Percentiles rank a stretch among this genome's conserved stretches.
Conservation (phyloP, 2,888 invertebrate genomes). For the Sericinus montela region DNA sequence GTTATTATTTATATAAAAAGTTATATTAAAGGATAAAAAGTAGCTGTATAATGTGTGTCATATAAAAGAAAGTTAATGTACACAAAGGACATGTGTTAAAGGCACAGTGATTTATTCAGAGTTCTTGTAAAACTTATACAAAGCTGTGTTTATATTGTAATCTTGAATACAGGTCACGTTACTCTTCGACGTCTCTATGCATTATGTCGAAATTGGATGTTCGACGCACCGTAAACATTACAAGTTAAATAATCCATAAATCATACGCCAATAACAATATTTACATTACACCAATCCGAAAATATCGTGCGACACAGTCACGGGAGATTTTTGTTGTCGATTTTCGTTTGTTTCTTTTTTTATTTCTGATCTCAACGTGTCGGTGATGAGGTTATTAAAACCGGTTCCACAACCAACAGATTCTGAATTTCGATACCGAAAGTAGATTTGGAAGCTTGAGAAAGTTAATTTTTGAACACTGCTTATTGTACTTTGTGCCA, state of each 20-base stretch:
- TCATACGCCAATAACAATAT: conserved; percentile 54
- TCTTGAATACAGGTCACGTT: conserved; percentile 13
- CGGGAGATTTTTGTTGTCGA: conserved; percentile 22
- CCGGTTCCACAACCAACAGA: conserved; percentile 55
- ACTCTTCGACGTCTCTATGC: conserved; percentile 19
- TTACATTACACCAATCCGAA: conserved; percentile 50
- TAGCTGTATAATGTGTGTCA: no score
- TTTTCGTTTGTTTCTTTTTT: conserved; percentile 24
- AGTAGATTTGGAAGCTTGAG: conserved; percentile 31
- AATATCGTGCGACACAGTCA: conserved; percentile 39
- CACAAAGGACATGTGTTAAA: no score
- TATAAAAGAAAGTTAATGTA: not conserved
- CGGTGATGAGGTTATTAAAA: conserved; percentile 33
- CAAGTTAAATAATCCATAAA: conserved; percentile 58
- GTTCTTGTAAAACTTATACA: no score
- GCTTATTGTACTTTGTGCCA: not conserved
- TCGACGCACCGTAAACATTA: conserved; percentile 39
- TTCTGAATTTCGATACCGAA: conserved; percentile 31
- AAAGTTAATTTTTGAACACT: conserved; percentile 31
- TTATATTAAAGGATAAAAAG: no score
- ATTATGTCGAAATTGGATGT: conserved; percentile 33
- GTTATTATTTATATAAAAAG: no score
- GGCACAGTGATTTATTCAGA: no score
- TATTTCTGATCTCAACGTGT: conserved; percentile 29
- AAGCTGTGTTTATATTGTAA: not conserved